Percentiles rank a stretch among this genome's conserved stretches.
Evolutionary conservation across 2,888 invertebrate species (phyloP).

Genomic region (Ametastegia equiseti): DNA sequence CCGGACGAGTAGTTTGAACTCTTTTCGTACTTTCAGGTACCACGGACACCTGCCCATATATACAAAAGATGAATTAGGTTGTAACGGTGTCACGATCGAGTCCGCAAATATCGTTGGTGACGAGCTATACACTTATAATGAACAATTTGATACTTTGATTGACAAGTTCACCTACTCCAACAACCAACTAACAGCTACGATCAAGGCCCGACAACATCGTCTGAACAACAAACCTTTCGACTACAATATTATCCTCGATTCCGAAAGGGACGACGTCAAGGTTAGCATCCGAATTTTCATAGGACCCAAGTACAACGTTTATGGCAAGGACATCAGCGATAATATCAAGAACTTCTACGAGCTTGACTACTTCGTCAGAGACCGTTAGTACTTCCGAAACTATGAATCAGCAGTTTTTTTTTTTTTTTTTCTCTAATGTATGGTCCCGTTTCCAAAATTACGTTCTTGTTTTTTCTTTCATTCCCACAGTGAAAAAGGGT

Average conservation of each 20-base stretch:
- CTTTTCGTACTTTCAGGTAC: too few species aligned
- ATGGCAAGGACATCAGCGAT: conserved; percentile 77
- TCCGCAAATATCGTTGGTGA: too few species aligned
- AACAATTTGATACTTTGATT: too few species aligned
- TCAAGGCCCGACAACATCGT: conserved; percentile 82
- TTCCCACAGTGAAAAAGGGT: conserved; percentile 68
- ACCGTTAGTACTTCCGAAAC: conserved; percentile 77
- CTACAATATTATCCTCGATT: conserved; percentile 80
- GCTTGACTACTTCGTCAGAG: conserved; percentile 79
- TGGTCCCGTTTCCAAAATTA: too few species aligned
- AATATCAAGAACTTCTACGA: conserved; percentile 81
- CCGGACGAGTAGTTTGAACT: too few species aligned
- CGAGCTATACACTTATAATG: too few species aligned
- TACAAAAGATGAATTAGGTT: too few species aligned
- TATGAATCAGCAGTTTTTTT: neutral
- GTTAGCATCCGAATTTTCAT: conserved; percentile 82
- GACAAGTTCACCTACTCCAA: neutral
- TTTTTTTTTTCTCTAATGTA: neutral
- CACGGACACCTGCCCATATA: too few species aligned
- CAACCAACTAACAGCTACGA: neutral
- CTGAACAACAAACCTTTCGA: conserved; percentile 85
- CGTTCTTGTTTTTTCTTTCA: too few species aligned
- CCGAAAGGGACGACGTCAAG: conserved; percentile 81
- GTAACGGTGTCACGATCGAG: too few species aligned
- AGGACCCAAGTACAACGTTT: conserved; percentile 83